phyloP scores from a whole-genome alignment of 2,797 vertebrate species.

The Meda fulgida region DNA sequence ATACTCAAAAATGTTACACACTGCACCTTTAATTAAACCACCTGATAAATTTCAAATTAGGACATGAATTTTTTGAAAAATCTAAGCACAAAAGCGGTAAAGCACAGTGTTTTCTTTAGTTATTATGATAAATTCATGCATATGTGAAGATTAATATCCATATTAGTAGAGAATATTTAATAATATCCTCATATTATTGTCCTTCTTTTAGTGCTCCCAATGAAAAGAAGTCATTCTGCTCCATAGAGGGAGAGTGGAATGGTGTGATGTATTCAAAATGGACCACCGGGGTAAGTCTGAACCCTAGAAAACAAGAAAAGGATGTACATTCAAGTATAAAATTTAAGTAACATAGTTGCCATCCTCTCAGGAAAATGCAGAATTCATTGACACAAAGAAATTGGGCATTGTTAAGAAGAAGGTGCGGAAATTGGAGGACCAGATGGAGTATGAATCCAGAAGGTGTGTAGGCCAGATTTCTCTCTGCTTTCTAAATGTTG shows the following conservation, averaged over 20 bases:
- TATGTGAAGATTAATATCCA: background rate
- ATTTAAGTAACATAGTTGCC: background rate
- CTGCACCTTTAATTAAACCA: background rate
- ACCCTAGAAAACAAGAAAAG: background rate
- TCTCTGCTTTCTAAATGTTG: background rate
- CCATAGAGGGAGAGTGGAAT: constrained; percentile 98
- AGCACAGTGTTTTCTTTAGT: background rate
- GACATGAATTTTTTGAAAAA: background rate
- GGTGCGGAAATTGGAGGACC: constrained; percentile 96
- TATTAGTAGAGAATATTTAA: background rate
- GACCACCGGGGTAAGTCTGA: constrained; percentile 89
- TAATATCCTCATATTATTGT: background rate
- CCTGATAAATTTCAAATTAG: background rate
- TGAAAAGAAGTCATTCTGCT: constrained; percentile 97
- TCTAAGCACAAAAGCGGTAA: background rate
- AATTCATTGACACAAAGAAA: constrained; percentile 98
- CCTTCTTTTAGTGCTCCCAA: constrained; percentile 85
- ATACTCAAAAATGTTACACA: too few relatives aligned
- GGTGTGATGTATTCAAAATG: constrained; percentile 97
- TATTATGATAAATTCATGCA: background rate
- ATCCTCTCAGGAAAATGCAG: constrained; percentile 85
- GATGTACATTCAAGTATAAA: background rate
- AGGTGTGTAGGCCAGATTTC: constrained; percentile 77
- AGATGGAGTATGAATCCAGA: constrained; percentile 92
- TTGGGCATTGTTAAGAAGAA: constrained; percentile 96